Percentiles rank a stretch among this genome's conserved stretches.
Conservation (phyloP, 2,888 invertebrate species). For the Sminthurinus aureus region DNA sequence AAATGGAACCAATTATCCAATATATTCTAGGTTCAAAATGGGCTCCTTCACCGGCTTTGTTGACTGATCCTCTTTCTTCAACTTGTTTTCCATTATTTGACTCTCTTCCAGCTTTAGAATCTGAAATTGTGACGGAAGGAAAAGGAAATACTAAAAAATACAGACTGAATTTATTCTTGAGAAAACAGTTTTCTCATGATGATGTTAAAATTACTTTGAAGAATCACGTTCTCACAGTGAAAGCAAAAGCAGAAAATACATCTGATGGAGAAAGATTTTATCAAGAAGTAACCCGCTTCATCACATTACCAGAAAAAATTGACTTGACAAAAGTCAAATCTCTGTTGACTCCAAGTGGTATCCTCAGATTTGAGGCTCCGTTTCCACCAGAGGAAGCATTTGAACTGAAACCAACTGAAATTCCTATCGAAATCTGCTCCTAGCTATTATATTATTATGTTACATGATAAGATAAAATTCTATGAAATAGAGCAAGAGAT, state of each 20-base stretch:
- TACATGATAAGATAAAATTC: too few relatives aligned
- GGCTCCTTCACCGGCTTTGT: background rate
- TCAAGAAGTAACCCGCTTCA: slow-evolving; percentile 59
- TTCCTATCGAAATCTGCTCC: slow-evolving; percentile 51
- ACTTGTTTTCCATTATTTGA: background rate
- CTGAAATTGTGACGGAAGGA: slow-evolving; percentile 29
- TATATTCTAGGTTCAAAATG: background rate
- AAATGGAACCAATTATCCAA: slow-evolving; percentile 48
- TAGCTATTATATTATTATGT: too few relatives aligned
- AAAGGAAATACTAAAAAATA: slow-evolving; percentile 48
- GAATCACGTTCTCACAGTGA: slow-evolving; percentile 37
- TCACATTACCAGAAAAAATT: slow-evolving; percentile 59
- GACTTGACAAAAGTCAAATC: slow-evolving; percentile 59
- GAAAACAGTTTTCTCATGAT: slow-evolving; percentile 58
- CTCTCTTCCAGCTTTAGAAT: background rate
- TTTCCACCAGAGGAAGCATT: slow-evolving; percentile 40
- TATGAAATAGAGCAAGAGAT: too few relatives aligned
- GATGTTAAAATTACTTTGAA: slow-evolving; percentile 58
- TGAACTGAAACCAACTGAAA: slow-evolving; percentile 52
- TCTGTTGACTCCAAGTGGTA: slow-evolving; percentile 57
- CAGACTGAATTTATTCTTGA: slow-evolving; percentile 57
- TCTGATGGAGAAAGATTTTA: slow-evolving; percentile 49
- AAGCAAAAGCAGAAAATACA: slow-evolving; percentile 38
- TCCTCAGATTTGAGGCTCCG: slow-evolving; percentile 60
- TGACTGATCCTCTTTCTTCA: background rate